A percentile compares a stretch with the other conserved stretches of the same genome.
Conservation (phyloP, 2,888 invertebrate species). For the Callyntrura sp. region DNA sequence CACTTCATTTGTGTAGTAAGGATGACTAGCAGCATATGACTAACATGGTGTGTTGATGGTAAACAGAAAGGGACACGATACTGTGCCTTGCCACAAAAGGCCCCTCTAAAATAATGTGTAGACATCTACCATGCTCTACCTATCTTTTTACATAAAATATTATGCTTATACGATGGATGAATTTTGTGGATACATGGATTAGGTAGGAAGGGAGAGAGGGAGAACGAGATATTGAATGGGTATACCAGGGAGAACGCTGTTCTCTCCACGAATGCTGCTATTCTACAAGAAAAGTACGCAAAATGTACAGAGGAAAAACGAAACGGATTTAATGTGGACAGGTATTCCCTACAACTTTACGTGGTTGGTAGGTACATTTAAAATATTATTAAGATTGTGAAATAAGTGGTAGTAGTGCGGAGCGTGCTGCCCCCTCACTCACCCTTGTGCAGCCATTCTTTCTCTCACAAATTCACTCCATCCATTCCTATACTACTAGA, state of each 20-base stretch:
- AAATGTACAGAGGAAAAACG: neutral
- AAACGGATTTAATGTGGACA: neutral
- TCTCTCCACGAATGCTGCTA: slow-evolving; percentile 10
- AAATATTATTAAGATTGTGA: slow-evolving; percentile 37
- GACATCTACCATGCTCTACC: neutral
- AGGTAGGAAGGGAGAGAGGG: too few relatives aligned
- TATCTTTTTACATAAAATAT: neutral
- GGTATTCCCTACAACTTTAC: neutral
- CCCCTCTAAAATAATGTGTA: neutral
- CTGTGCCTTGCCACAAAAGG: neutral
- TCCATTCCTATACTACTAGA: neutral
- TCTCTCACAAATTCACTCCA: neutral
- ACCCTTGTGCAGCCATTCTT: slow-evolving; percentile 45
- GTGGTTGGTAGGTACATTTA: too few relatives aligned
- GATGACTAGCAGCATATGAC: neutral
- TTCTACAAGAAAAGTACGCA: neutral
- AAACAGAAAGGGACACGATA: neutral
- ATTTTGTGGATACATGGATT: too few relatives aligned
- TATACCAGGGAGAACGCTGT: too few relatives aligned
- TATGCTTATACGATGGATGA: neutral
- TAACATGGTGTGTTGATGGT: neutral
- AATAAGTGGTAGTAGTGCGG: slow-evolving; percentile 61
- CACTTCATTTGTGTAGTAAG: neutral
- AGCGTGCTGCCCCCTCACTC: slow-evolving; percentile 61
- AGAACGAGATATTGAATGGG: too few relatives aligned